A percentile compares a stretch with the other conserved stretches of the same genome.
Conservation (phyloP, 2,113 vertebrate genomes). For the Tretioscincus oriximinensis region DNA sequence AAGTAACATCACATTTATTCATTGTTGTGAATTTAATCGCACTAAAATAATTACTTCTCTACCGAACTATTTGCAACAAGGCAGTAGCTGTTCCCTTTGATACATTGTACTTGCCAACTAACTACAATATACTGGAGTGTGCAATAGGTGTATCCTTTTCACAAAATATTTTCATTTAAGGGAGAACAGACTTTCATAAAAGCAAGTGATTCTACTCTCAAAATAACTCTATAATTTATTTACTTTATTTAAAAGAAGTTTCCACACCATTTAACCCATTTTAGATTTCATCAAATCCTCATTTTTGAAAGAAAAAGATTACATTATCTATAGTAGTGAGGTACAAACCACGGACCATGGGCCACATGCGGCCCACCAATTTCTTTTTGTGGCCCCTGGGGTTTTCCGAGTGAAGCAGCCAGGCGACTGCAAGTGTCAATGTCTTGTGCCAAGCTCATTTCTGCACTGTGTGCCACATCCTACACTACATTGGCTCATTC, state of each 20-base stretch:
- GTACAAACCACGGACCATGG: too few species aligned
- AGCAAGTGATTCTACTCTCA: not conserved
- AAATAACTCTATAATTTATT: not conserved
- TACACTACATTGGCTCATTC: too few species aligned
- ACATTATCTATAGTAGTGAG: too few species aligned
- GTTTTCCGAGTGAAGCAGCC: too few species aligned
- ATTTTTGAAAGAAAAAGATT: too few species aligned
- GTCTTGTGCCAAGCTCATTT: too few species aligned
- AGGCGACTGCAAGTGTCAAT: too few species aligned
- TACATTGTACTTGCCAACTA: not conserved
- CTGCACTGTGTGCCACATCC: too few species aligned
- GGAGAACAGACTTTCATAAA: fast-evolving
- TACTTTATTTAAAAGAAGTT: not conserved
- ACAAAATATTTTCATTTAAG: not conserved
- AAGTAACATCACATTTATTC: not conserved
- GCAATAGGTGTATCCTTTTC: not conserved
- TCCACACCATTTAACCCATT: not conserved
- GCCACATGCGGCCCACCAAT: too few species aligned
- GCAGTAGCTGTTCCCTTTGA: not conserved
- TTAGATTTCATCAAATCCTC: conserved; percentile 2
- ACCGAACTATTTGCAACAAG: not conserved
- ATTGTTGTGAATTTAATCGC: fast-evolving
- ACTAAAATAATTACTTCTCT: not conserved
- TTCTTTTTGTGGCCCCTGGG: too few species aligned
- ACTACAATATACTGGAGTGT: conserved; percentile 10